Base-by-base conservation (phyloP, 2,797 vertebrate genomes). In the Sphenodon punctatus region DNA sequence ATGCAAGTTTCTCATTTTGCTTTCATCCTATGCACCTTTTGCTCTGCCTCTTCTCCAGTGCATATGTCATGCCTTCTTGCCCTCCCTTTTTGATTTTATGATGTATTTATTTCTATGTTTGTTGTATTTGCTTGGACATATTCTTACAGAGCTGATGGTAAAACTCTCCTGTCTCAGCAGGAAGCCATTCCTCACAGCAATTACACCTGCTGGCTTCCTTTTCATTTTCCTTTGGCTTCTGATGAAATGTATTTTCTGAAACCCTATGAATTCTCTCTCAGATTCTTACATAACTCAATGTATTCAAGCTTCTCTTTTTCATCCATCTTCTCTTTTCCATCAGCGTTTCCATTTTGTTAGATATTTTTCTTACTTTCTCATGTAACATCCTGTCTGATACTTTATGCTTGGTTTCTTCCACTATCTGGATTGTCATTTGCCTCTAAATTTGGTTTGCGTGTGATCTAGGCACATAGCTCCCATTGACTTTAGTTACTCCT, bases 241-340 rank as follows among this genome's bases (percentile, higher is more conserved):
- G 90, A 94, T 95, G 86, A 95, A 95, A 94, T 88, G 71, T 91
- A 68, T 95, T 95, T 94, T 88, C 87, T 88, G 64, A 95, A 91
- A 88, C 67, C 70, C 82, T 93, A 41, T 14, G n/a, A 94, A 91
- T 90, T 89, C 85, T 79, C 69, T 79, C 78, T 76, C 84, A 67
- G 53, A 78, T 22, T 88, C 90, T 92, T 93, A 93, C 51, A 41
- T 91, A 93, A 93, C 88, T 89, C 83, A 43, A 32, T 58, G 67
- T 82, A 86, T 91, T 91, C 77, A 64, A 63, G 61, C 30, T 69
- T 75, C 76, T 78, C 71, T 91, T 93, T 91, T 85, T 80, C 80
- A 71, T 66, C 74, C 56, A 58, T 75, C 73, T 83, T 74, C 77
- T 58, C n/a, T 65, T 87, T 87, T 78, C 48, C 45, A 67, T 88